phyloP scores from a whole-genome alignment of 1,140 invertebrate species.

The Tetramorium simillimum region DNA sequence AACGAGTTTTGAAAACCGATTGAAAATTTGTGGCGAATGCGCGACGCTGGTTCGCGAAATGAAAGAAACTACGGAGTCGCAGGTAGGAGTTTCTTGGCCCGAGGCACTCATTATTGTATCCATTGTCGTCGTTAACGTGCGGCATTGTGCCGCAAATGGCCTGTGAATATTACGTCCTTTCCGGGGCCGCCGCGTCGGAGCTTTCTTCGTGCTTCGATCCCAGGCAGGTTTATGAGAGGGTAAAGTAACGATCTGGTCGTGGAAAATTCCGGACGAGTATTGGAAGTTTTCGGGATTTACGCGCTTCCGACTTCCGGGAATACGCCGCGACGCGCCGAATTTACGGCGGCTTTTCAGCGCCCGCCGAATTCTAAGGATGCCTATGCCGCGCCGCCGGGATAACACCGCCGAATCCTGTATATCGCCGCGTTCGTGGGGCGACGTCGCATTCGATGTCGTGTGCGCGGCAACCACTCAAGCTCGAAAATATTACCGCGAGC shows the following conservation, averaged over 20 bases:
- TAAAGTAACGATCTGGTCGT: constrained; percentile 54
- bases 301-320: constrained; percentile 73
- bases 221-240: constrained; percentile 63
- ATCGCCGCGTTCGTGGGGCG: not conserved
- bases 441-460: not conserved
- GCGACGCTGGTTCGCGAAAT: not conserved
- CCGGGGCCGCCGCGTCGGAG: constrained; percentile 12
- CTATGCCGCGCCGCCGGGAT: constrained; percentile 10
- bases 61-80: constrained; percentile 39
- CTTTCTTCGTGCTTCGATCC: constrained; percentile 35
- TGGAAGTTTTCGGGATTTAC: constrained; percentile 70
- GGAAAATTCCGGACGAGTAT: constrained; percentile 69
- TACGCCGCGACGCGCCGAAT: constrained; percentile 54
- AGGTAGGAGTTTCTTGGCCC: constrained; percentile 73
- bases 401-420: not conserved
- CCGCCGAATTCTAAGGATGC: constrained; percentile 43
- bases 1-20: constrained; percentile 5
- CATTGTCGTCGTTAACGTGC: constrained; percentile 75
- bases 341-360: constrained; percentile 60
- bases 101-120: constrained; percentile 67
- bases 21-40: not conserved
- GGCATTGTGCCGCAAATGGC: constrained; percentile 74
- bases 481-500: not conserved
- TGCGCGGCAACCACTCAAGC: not conserved
- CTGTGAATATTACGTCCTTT: constrained; percentile 75